Base-by-base conservation (phyloP, 2,888 invertebrate species). In the Pogonocherus hispidulus region DNA sequence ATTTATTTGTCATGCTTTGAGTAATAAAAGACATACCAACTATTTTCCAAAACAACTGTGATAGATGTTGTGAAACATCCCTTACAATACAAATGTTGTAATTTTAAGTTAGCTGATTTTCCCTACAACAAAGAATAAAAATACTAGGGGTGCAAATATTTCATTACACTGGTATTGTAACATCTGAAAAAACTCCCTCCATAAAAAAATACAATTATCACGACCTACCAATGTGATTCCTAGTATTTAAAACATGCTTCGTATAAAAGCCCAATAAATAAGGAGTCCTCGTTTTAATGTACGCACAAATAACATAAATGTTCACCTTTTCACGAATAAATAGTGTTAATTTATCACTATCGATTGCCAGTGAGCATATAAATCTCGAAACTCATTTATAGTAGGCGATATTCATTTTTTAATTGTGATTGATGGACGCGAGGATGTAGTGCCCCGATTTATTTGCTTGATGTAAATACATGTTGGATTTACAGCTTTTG, bases 391-490 rank as follows among this genome's bases (percentile, higher is more conserved):
- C 1, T 14, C 23, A n/a, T 49, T 49, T 49, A 49, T 14, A 14
- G 14, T 11, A 6, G n/a, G 23, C 14, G 20, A 3, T 14, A 49
- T 49, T 20, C 23, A 49, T 23, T 49, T n/a, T 22, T 49, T 14
- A 49, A 23, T 49, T 49, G 22, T 49, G 49, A 49, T 49, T 49
- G 49, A 49, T 49, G 49, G 14, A 49, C 49, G 23, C 14, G 23
- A 14, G 6, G 49, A 49, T 49, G 11, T 6, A 11, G 14, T 23
- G 8, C 20, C 22, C 14, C n/a, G 14, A 3, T 49, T 20, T 23
- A 49, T 23, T 49, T 49, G 49, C 49, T 22, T 23, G 49, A 14
- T 49, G 22, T 22, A 49, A 49, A 49, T 49, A 49, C n/a, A n/a
- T n/a, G n/a, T n/a, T n/a, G n/a, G n/a, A n/a, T 23, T 14, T 49